Base-by-base conservation (phyloP, 2,797 vertebrate genomes). In the Geotrypetes seraphini region DNA sequence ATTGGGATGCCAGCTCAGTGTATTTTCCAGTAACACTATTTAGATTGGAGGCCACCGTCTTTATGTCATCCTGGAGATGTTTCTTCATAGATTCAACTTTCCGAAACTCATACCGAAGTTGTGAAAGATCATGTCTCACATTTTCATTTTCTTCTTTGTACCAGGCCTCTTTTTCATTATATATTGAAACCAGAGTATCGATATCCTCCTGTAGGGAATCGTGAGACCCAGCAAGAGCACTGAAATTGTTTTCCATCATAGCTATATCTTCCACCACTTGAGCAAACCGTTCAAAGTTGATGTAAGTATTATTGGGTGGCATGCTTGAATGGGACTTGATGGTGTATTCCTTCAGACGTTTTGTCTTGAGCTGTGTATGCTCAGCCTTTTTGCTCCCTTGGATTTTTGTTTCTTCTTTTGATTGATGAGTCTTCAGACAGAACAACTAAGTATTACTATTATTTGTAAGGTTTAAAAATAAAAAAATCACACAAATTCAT, bases 141-240 rank as follows among this genome's bases (percentile, higher is more conserved):
- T 57, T 66, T 39, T 93, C 87, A 0, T 56, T 84, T 58, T 90
- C 81, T 25, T 87, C 83, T 53, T 85, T 86, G 69, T 89, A 92
- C 90, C 87, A 87, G 24, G 86, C 65, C 47, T 93, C 91, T 39
- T 94, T 93, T 45, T 90, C 78, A 0, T 79, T 81, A 56, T 86
- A 94, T 62, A 89, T 83, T 41, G 86, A 81, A 22, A 90, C 61
- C 55, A 97, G 64, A 5, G 81, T 65, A 10, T 92, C 88, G 11
- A 91, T 47, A 7, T 95, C 89, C 0, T 74, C 79, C 53, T 87
- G 89, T 31, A 97, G 32, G 27, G 73, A 62, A 16, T 67, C 60
- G 0, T 69, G 78, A 25, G 72, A 63, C 2, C 39, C 68, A 1
- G 69, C 59, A 44, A 91, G 60, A 33, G 66, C 37, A 5, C 60